Conservation (phyloP, 2,888 invertebrate species). For the Malacosoma neustria region DNA sequence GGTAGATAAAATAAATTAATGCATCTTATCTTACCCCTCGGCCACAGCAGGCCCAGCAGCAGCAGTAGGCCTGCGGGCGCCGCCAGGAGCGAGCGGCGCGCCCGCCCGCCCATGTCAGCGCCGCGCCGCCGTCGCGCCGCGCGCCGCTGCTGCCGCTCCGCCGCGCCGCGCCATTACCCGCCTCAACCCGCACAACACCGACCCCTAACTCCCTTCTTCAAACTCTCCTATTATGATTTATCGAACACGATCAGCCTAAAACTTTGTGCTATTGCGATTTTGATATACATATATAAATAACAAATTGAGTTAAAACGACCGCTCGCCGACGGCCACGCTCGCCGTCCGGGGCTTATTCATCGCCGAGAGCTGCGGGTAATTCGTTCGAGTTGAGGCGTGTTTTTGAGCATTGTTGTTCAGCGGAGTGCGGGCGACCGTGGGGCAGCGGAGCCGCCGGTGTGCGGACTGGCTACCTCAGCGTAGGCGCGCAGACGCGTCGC, state of each 20-base stretch:
- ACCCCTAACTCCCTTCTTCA: conserved; percentile 41
- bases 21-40: conserved; percentile 61
- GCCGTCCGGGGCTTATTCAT: conserved; percentile 63
- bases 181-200: conserved; percentile 41
- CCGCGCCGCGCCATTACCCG: conserved; percentile 57
- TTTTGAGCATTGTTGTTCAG: conserved; percentile 70
- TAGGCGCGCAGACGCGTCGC: conserved; percentile 34
- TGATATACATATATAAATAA: conserved; percentile 48
- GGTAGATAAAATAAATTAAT: no score
- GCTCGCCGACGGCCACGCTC: conserved; percentile 62
- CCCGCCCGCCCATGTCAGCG: conserved; percentile 71
- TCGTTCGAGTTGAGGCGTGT: conserved; percentile 59
- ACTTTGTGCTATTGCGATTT: conserved; percentile 54
- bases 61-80: conserved; percentile 72
- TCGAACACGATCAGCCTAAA: conserved; percentile 55
- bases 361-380: conserved; percentile 52
- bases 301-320: conserved; percentile 53
- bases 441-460: conserved; percentile 74
- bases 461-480: conserved; percentile 65
- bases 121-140: conserved; percentile 59
- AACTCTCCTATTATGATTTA: conserved; percentile 57
- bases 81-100: conserved; percentile 71
- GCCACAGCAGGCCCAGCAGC: conserved; percentile 68
- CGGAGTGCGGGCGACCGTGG: conserved; percentile 73
- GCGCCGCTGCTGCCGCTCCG: conserved; percentile 52